phyloP scores from a whole-genome alignment of 1,140 invertebrate genomes.

The Megalonaias nervosa region DNA sequence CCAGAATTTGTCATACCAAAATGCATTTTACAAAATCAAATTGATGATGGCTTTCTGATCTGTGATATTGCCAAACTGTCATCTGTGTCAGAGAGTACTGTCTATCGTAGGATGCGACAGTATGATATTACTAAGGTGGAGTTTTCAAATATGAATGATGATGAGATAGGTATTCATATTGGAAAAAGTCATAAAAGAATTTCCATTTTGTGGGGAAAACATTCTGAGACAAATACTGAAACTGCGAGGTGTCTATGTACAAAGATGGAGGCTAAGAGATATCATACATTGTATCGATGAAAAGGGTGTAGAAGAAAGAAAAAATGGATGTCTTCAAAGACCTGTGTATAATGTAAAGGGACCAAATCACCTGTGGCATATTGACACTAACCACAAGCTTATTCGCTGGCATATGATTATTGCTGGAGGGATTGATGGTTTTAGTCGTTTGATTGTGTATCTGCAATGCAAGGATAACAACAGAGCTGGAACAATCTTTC shows the following conservation, averaged over 20 bases:
- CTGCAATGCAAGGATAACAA: conserved; percentile 11
- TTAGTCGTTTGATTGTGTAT: conserved; percentile 12
- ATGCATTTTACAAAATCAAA: too few relatives aligned
- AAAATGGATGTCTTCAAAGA: conserved; percentile 1
- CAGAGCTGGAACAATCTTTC: conserved; percentile 4
- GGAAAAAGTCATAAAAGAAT: too few relatives aligned
- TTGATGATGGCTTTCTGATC: too few relatives aligned
- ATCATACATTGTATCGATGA: not conserved
- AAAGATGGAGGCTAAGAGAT: not conserved
- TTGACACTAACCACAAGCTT: conserved; percentile 26
- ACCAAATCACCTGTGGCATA: conserved; percentile 21
- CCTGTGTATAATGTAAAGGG: conserved; percentile 14
- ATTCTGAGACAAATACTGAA: too few relatives aligned
- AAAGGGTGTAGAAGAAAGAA: conserved; percentile 3
- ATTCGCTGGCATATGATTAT: conserved; percentile 23
- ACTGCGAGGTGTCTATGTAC: not conserved
- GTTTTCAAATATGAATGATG: too few relatives aligned
- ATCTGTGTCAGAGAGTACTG: too few relatives aligned
- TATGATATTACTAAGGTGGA: too few relatives aligned
- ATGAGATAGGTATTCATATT: too few relatives aligned
- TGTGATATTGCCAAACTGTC: too few relatives aligned
- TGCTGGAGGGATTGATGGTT: conserved; percentile 12
- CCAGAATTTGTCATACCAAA: too few relatives aligned
- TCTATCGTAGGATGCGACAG: too few relatives aligned
- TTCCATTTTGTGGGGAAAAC: too few relatives aligned